A percentile compares a stretch with the other conserved stretches of the same genome.
phyloP scores from a whole-genome alignment of 2,113 vertebrate species.

The Daphoenositta chrysoptera region DNA sequence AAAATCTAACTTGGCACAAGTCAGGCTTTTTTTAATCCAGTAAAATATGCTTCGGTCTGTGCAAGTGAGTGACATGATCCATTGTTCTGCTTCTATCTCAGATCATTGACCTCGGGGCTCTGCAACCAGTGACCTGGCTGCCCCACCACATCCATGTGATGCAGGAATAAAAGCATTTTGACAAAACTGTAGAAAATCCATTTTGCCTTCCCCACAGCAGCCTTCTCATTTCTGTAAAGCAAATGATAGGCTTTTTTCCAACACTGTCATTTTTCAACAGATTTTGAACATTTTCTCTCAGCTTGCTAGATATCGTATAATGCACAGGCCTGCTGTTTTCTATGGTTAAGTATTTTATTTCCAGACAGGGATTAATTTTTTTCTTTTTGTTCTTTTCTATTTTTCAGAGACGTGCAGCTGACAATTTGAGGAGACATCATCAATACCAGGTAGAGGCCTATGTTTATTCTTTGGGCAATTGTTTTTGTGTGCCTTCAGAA shows the following conservation, averaged over 20 bases:
- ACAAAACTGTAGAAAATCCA: not conserved
- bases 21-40: not conserved
- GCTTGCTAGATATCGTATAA: not conserved
- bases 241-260: not conserved
- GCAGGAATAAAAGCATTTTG: not conserved
- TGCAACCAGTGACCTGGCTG: not conserved
- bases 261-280: not conserved
- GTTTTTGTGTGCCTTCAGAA: not conserved
- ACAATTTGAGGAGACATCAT: conserved; percentile 88
- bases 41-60: not conserved
- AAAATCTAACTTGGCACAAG: not conserved
- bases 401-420: conserved; percentile 87
- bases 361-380: not conserved
- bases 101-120: not conserved
- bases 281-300: not conserved
- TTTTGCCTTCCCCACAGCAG: not conserved
- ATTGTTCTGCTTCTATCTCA: not conserved
- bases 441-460: conserved; percentile 86
- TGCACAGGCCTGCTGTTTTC: not conserved
- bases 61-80: not conserved
- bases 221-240: not conserved
- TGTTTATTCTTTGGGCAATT: not conserved
- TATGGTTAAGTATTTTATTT: not conserved
- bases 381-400: not conserved
- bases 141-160: not conserved